A percentile compares a stretch with the other conserved stretches of the same genome.
These are phyloP conservation scores for Megastigmus dorsalis DNA, from an alignment of 2,888 invertebrate species.

Conservation along the genomic window DNA sequence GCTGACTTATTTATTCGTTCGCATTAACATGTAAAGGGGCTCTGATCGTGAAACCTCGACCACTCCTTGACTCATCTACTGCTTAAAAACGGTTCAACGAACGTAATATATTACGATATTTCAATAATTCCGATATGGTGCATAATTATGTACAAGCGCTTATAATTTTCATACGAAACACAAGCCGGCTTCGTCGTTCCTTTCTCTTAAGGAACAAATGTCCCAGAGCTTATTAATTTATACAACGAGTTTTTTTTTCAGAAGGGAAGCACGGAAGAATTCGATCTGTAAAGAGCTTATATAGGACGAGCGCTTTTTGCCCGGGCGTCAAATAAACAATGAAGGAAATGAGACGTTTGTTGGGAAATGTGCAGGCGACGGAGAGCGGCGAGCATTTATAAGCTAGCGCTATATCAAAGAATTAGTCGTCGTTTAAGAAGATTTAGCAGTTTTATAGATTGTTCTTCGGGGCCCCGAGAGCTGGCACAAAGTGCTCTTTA, in stretches of 20 bases:
- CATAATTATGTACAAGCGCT: too few relatives aligned
- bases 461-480: not conserved
- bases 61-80: conserved; percentile 17
- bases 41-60: conserved; percentile 9
- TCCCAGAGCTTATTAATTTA: too few relatives aligned
- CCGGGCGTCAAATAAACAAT: conserved; percentile 29
- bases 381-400: too few relatives aligned
- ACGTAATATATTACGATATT: conserved; percentile 9
- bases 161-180: too few relatives aligned
- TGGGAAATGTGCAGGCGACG: not conserved
- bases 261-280: not conserved
- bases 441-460: conserved; percentile 40
- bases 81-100: conserved; percentile 26
- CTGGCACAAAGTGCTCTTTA: not conserved
- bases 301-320: not conserved
- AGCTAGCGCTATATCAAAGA: conserved; percentile 21
- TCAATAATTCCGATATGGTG: too few relatives aligned
- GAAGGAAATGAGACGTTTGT: conserved; percentile 30
- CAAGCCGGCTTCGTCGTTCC: too few relatives aligned
- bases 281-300: conserved; percentile 6
- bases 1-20: conserved; percentile 51
- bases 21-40: conserved; percentile 28
- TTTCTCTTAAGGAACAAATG: too few relatives aligned
- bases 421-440: conserved; percentile 34
- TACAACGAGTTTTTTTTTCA: not conserved